Conservation (phyloP, 1,140 invertebrate genomes). For the Drosophila sp. region DNA sequence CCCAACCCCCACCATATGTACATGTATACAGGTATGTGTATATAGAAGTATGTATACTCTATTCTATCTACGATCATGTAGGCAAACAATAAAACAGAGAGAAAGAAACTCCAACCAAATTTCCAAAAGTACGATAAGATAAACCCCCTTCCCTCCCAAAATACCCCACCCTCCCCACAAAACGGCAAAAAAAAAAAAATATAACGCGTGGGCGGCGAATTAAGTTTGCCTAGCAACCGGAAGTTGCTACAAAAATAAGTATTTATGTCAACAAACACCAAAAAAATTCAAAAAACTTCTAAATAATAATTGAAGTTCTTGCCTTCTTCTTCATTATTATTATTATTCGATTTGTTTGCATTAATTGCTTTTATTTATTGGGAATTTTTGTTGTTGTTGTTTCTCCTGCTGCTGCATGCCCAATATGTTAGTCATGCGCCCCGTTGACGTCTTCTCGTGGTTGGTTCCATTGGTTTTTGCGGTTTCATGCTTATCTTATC, state of each 20-base stretch:
- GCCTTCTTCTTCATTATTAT: neutral
- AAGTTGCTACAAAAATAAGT: conserved; percentile 26
- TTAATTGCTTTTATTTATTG: conserved; percentile 32
- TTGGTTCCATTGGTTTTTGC: conserved; percentile 4
- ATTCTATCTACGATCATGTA: conserved; percentile 11
- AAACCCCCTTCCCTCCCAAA: neutral
- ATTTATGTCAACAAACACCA: conserved; percentile 20
- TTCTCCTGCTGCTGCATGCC: neutral
- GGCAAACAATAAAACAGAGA: conserved; percentile 33
- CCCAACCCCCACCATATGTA: neutral
- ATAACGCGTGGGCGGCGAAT: neutral
- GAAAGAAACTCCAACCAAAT: conserved; percentile 30
- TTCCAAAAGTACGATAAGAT: conserved; percentile 31
- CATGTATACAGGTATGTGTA: neutral
- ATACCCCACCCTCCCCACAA: too few relatives aligned
- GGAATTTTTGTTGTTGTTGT: neutral
- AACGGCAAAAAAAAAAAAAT: conserved; percentile 27
- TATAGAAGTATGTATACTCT: neutral
- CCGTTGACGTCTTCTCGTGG: conserved; percentile 20
- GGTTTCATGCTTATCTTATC: conserved; percentile 8
- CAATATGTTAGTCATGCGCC: conserved; percentile 3
- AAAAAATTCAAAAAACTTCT: neutral
- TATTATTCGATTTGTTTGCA: neutral
- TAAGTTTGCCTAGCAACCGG: conserved; percentile 41
- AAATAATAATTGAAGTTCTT: neutral